Evolutionary conservation across 1,140 invertebrate species (phyloP), one percentile per base, ranked within the genome.

Genomic region (Ptiloglossa arizonensis): DNA sequence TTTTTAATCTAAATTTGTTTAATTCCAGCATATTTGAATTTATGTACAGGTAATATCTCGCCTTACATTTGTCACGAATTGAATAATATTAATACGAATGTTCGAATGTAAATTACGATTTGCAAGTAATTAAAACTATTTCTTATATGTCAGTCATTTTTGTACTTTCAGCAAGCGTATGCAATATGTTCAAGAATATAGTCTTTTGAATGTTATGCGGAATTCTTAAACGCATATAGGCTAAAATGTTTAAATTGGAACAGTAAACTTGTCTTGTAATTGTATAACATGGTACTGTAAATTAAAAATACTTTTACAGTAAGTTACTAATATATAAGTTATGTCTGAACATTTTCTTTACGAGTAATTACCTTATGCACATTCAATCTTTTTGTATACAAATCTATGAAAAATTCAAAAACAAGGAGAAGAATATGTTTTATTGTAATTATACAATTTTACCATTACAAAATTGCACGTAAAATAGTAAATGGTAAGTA

Each of bases 301-400:
- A 72, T 72, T 63, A 63, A 72, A 63, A 35, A 52, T 52, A 63
- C 70, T 72, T 72, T 72, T 35, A 62, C 44, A 63, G 41, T 29
- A 35, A 63, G 17, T 52, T 5, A 50, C n/a, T 62, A 72, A 52
- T 50, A 62, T 52, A 72, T 17, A 52, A 38, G 15, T 50, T 38
- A 22, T 19, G 27, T 72, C 63, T 24, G 15, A 62, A 38, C 5
- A n/a, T 41, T 22, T 38, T 17, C 15, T 38, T 22, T 72, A 32
- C 5, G 32, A 38, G 17, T 27, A 15, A 13, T 56, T 56, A 56
- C 54, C 52, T 54, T 11, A 27, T 9, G 22, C 17, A 32, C 19
- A 6, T 57, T 29, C n/a, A 69, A 27, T 5, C 17, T 59, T 15
- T 46, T 44, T 32, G 15, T 60, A 60, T 1, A 44, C 11, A 13